These are phyloP conservation scores for Drosophila austrosaltans DNA, from an alignment of 2,888 invertebrate species.

Conservation along the genomic window DNA sequence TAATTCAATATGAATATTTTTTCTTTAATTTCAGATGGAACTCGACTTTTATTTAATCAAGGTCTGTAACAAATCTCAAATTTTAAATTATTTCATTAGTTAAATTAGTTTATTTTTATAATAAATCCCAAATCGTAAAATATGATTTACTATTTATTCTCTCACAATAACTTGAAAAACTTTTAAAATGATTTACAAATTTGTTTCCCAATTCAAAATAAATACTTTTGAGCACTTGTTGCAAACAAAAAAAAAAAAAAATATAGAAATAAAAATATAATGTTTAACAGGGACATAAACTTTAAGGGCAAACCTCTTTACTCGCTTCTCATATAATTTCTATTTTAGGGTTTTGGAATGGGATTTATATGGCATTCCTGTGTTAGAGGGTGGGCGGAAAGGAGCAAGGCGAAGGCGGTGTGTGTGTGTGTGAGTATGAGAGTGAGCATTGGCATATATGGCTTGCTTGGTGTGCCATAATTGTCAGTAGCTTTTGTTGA, in stretches of 20 bases:
- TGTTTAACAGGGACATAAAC: background rate
- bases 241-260: background rate
- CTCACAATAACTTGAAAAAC: no score
- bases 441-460: conserved; percentile 51
- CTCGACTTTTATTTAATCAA: background rate
- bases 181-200: no score
- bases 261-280: background rate
- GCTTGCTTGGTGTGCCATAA: conserved; percentile 67
- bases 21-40: background rate
- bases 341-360: conserved; percentile 10
- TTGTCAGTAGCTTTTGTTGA: conserved; percentile 78
- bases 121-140: no score
- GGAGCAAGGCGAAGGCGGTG: background rate
- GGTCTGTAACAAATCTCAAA: background rate
- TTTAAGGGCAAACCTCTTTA: background rate
- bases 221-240: no score
- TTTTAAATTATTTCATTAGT: background rate
- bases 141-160: no score
- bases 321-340: conserved; percentile 5
- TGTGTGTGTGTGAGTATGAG: conserved; percentile 34
- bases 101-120: no score
- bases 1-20: background rate
- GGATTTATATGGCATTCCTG: conserved; percentile 13
- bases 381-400: background rate
- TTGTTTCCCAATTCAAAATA: no score